A percentile compares a stretch with the other conserved stretches of the same genome.
phyloP scores from a whole-genome alignment of 92 coral and sea anemone species.

The Phenganax stokvisi region DNA sequence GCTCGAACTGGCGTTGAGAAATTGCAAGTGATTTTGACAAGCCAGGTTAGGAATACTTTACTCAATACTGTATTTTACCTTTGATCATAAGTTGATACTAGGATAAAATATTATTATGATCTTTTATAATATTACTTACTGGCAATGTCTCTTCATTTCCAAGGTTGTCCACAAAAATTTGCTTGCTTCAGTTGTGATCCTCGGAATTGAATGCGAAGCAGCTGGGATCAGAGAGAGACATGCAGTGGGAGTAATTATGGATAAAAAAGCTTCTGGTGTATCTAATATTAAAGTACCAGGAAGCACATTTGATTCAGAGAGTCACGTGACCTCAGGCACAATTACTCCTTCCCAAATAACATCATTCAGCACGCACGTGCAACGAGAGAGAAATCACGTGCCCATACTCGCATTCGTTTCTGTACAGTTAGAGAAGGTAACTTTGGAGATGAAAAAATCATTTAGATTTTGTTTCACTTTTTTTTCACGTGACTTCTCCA shows the following conservation, averaged over 20 bases:
- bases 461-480: no score
- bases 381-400: constrained; percentile 84
- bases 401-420: constrained; percentile 85
- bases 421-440: constrained; percentile 87
- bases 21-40: constrained; percentile 68
- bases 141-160: neutral
- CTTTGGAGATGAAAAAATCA: no score
- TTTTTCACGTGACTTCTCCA: no score
- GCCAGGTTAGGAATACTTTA: constrained; percentile 57
- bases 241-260: neutral
- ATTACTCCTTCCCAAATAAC: constrained; percentile 56
- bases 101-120: no score
- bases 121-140: neutral
- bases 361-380: constrained; percentile 77
- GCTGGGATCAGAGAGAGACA: constrained; percentile 39
- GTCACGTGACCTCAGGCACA: constrained; percentile 85
- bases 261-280: constrained; percentile 13
- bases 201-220: constrained; percentile 61
- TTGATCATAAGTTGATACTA: neutral
- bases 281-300: constrained; percentile 39
- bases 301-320: constrained; percentile 55
- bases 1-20: constrained; percentile 75
- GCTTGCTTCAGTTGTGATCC: constrained; percentile 62
- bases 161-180: constrained; percentile 88
- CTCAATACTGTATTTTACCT: neutral